These are phyloP conservation scores for Ophiodon elongatus DNA, from an alignment of 2,113 vertebrate genomes.

Conservation along the genomic window DNA sequence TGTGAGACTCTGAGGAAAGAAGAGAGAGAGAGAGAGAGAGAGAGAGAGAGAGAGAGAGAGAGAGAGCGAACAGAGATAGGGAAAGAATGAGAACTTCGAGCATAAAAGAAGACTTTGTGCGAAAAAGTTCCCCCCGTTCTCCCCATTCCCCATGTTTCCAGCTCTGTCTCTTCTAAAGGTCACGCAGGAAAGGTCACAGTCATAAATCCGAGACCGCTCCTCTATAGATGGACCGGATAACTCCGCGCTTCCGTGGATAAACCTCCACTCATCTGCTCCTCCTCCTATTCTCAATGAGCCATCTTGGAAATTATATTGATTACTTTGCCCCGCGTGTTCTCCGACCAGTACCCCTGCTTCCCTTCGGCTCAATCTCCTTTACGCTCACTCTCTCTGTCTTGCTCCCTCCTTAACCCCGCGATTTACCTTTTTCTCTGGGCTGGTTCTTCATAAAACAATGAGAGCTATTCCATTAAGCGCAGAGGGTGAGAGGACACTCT, in stretches of 20 bases:
- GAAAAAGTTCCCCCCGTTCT: slow-evolving; percentile 58
- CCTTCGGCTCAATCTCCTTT: slow-evolving; percentile 41
- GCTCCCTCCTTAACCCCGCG: slow-evolving; percentile 65
- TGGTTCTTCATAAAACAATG: slow-evolving; percentile 78
- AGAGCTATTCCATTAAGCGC: slow-evolving; percentile 76
- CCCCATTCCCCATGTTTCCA: slow-evolving; percentile 47
- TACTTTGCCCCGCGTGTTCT: slow-evolving; percentile 24
- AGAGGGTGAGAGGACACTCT: slow-evolving; percentile 76
- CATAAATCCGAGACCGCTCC: slow-evolving; percentile 74
- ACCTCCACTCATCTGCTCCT: slow-evolving; percentile 38
- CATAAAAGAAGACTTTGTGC: slow-evolving; percentile 51
- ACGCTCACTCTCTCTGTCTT: slow-evolving; percentile 10
- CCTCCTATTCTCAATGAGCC: slow-evolving; percentile 40
- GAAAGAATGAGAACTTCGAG: slow-evolving; percentile 55
- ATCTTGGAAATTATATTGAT: slow-evolving; percentile 53
- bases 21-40: slow-evolving; percentile 32
- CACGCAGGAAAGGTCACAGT: slow-evolving; percentile 78
- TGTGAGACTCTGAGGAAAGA: slow-evolving; percentile 35
- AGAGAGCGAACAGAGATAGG: slow-evolving; percentile 35
- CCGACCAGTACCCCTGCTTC: slow-evolving; percentile 28
- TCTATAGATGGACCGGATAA: slow-evolving; percentile 68
- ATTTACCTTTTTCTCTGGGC: slow-evolving; percentile 68
- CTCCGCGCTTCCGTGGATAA: slow-evolving; percentile 48
- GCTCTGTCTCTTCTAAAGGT: slow-evolving; percentile 77
- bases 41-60: slow-evolving; percentile 37